Conservation (phyloP, 2,797 vertebrate genomes). For the Gobio occitaniae region DNA sequence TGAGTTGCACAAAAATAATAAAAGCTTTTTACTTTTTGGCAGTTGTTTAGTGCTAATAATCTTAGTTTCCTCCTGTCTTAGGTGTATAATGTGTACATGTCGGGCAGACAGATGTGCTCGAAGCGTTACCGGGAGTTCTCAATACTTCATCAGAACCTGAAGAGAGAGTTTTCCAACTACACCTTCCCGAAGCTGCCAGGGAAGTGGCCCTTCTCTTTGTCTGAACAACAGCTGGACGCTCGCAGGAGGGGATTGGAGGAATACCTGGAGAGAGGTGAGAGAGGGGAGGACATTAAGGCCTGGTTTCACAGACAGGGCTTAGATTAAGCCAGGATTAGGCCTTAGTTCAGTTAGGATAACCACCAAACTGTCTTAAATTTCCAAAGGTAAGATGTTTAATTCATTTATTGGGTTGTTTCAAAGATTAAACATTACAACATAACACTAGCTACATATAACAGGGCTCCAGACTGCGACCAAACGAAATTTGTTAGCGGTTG, state of each 20-base stretch:
- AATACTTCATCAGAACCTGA: conserved; percentile 95
- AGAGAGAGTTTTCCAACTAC: conserved; percentile 93
- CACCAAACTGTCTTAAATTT: too few species aligned
- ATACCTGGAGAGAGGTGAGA: conserved; percentile 82
- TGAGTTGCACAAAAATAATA: conserved; percentile 72
- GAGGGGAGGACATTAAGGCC: not conserved
- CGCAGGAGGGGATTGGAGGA: conserved; percentile 93
- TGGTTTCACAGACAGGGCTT: too few species aligned
- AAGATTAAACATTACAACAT: too few species aligned
- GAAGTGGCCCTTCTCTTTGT: conserved; percentile 97
- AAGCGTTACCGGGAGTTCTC: conserved; percentile 95
- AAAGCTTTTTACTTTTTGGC: not conserved
- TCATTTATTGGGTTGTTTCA: too few species aligned
- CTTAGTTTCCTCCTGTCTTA: conserved; percentile 57
- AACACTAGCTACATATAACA: too few species aligned
- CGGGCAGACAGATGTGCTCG: conserved; percentile 92
- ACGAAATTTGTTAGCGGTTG: too few species aligned
- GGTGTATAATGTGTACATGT: conserved; percentile 98
- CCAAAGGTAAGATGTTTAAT: too few species aligned
- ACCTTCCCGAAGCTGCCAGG: conserved; percentile 94
- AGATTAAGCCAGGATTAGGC: too few species aligned
- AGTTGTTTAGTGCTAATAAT: conserved; percentile 1
- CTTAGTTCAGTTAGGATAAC: too few species aligned
- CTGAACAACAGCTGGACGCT: conserved; percentile 94
- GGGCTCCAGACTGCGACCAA: too few species aligned